Evolutionary conservation across 2,888 invertebrate species (phyloP), one percentile per base, ranked within the genome.

Genomic region (Brachycybe producta): DNA sequence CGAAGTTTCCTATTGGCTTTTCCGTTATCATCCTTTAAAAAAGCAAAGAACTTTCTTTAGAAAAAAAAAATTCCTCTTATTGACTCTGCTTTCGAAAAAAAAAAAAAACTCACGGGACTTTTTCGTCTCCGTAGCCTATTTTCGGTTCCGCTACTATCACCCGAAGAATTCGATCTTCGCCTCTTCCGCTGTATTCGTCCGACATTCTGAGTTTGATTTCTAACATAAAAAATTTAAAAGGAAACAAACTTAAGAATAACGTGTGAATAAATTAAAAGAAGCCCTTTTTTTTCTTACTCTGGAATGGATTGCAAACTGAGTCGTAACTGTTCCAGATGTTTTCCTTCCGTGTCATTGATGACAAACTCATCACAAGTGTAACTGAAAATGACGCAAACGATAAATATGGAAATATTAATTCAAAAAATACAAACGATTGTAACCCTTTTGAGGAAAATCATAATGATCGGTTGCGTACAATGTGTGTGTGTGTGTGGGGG

Each of bases 351-450:
- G 64, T 83, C 82, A 67, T 82, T 82, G 58, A 77, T 75, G 47
- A 82, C 77, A 71, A 79, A 84, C 60, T 84, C 84, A 67, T 84
- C 82, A 71, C 84, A 84, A 64, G 74, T 73, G 64, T 84, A 84
- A 67, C 83, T 83, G 70, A 32, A 73, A 73, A 55, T 52, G 52
- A 49, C 56, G 54, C 15, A 52, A 45, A 30, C 40, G 30, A 26
- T 26, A 17, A 30, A 24, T 15, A 47, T 38, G 11, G 7, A 15
- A 8, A 13, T 35, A 48, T n/a, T 36, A 26, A 5, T 52, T 40
- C 32, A 53, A 49, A 19, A 49, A 21, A 15, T 36, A n/a, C n/a
- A n/a, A n/a, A n/a, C n/a, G n/a, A n/a, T n/a, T n/a, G n/a, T n/a
- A n/a, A n/a, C n/a, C n/a, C n/a, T n/a, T n/a, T n/a, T n/a, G n/a